phyloP scores from a whole-genome alignment of 2,888 invertebrate genomes.

The Phalera bucephala region DNA sequence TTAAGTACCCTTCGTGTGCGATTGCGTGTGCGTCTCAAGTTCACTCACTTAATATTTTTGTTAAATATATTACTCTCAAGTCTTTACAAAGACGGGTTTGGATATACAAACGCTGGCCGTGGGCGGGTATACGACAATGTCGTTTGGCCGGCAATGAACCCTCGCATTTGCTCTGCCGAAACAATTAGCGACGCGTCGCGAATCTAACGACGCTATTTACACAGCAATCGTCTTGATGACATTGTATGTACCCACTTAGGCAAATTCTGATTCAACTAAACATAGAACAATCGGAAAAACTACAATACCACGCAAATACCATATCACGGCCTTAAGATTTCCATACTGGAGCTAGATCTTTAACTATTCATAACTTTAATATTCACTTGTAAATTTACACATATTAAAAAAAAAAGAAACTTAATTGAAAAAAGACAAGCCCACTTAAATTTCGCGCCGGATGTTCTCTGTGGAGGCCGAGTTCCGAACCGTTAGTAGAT shows the following conservation, averaged over 20 bases:
- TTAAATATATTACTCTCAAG: conserved; percentile 3
- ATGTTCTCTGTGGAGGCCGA: no score
- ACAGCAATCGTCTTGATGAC: conserved; percentile 34
- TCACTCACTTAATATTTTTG: neutral
- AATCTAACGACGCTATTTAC: conserved; percentile 57
- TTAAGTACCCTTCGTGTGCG: no score
- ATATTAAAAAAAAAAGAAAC: no score
- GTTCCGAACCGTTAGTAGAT: no score
- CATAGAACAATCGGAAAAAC: conserved; percentile 9
- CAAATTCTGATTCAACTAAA: conserved; percentile 10
- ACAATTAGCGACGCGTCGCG: conserved; percentile 70
- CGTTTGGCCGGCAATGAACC: conserved; percentile 75
- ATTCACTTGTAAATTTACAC: no score
- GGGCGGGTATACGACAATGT: conserved; percentile 55
- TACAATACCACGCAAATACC: no score
- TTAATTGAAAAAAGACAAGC: no score
- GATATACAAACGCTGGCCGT: conserved; percentile 36
- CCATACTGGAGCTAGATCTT: no score
- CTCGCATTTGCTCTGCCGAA: conserved; percentile 75
- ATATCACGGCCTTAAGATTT: no score
- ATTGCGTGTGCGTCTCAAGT: no score
- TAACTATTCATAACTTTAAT: no score
- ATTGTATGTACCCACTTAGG: conserved; percentile 14
- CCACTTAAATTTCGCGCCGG: no score
- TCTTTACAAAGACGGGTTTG: conserved; percentile 12